Conservation (phyloP, 2,888 invertebrate species). For the Pteria penguin region DNA sequence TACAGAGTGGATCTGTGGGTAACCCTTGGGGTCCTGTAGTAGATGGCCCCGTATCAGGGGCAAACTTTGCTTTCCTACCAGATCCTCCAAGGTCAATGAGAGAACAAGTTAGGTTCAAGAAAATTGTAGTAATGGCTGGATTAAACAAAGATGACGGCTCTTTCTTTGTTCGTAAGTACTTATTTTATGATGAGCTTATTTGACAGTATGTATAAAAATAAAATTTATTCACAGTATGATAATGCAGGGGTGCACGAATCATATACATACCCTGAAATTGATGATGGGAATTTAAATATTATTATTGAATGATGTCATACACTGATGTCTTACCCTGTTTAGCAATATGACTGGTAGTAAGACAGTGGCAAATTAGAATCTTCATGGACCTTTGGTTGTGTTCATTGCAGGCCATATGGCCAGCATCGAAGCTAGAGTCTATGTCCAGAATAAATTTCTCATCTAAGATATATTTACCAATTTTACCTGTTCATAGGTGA, state of each 20-base stretch:
- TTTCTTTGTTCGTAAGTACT: constrained; percentile 74
- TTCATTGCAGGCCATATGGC: no score
- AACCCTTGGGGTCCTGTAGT: constrained; percentile 79
- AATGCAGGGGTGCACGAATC: background rate
- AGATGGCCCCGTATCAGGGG: constrained; percentile 73
- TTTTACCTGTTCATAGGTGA: no score
- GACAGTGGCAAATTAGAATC: no score
- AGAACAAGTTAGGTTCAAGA: constrained; percentile 68
- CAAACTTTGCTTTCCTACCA: constrained; percentile 67
- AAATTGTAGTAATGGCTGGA: constrained; percentile 74
- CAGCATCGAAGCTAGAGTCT: no score
- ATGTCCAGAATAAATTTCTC: no score
- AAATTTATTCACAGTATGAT: background rate
- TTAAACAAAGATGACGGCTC: constrained; percentile 77
- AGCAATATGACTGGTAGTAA: no score
- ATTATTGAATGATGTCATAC: no score
- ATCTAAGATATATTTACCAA: no score
- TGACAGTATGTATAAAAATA: background rate
- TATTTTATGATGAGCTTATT: background rate
- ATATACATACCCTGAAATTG: background rate
- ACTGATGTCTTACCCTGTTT: no score
- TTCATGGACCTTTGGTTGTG: no score
- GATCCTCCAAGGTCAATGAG: constrained; percentile 72
- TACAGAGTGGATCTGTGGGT: constrained; percentile 70
- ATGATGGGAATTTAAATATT: background rate